Percentiles rank a stretch among this genome's conserved stretches.
phyloP scores from a whole-genome alignment of 2,797 vertebrate species.

The Hipposideros larvatus region DNA sequence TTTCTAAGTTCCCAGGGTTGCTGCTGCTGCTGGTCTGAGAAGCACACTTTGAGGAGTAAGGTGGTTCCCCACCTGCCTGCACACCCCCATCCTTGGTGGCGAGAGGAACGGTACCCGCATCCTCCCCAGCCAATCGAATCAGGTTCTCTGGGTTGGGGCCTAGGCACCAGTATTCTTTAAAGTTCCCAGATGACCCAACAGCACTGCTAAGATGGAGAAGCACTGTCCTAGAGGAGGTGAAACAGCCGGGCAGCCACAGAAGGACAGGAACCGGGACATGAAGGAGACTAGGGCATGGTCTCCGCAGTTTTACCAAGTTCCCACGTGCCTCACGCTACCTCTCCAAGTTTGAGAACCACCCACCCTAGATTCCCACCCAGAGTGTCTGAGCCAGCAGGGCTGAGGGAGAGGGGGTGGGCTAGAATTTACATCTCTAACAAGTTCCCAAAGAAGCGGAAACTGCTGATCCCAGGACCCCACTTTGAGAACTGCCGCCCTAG shows the following conservation, averaged over 20 bases:
- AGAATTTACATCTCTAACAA: not conserved
- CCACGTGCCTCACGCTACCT: fast-evolving
- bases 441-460: not conserved
- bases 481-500: not conserved
- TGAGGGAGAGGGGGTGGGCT: not conserved
- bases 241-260: not conserved
- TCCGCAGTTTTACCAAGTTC: not conserved
- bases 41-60: not conserved
- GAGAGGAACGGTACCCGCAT: fast-evolving
- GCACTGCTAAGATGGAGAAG: not conserved
- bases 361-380: not conserved
- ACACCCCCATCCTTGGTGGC: fast-evolving
- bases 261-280: too few species aligned
- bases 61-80: not conserved
- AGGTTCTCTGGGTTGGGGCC: not conserved
- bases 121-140: not conserved
- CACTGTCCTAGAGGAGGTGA: fast-evolving
- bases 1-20: not conserved
- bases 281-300: not conserved
- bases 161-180: not conserved
- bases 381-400: not conserved
- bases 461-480: not conserved
- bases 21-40: not conserved
- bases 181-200: not conserved
- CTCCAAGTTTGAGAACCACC: not conserved